Evolutionary conservation across 2,113 vertebrate species (phyloP).

Genomic region (Carollia perspicillata): DNA sequence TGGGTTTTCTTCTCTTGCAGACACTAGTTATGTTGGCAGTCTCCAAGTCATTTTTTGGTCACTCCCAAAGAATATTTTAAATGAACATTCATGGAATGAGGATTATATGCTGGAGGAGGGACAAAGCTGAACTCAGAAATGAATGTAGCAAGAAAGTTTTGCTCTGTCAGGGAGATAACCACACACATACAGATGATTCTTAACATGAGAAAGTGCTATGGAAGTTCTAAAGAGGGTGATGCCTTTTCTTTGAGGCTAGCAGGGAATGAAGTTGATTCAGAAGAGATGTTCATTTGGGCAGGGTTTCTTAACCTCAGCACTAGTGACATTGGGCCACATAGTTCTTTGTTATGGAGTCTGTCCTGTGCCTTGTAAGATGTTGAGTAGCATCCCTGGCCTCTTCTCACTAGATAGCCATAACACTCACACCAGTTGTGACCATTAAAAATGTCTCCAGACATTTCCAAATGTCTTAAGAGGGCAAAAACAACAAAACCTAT

Average conservation of each 20-base stretch:
- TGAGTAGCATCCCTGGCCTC: background rate
- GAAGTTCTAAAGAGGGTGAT: background rate
- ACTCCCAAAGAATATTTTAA: background rate
- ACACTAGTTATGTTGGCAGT: background rate
- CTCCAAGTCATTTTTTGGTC: background rate
- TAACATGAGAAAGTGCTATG: background rate
- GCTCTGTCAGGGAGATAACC: background rate
- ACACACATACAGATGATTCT: background rate
- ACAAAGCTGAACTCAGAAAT: background rate
- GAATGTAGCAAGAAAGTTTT: background rate
- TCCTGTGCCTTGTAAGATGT: background rate
- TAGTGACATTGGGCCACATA: background rate
- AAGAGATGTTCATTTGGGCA: background rate
- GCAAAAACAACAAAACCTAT: background rate
- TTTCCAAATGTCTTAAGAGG: background rate
- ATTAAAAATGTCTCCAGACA: background rate
- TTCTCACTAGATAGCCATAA: background rate
- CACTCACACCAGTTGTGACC: background rate
- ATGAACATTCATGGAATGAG: background rate
- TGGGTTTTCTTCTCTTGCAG: background rate
- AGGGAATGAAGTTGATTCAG: background rate
- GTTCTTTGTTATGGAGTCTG: background rate
- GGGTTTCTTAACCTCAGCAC: background rate
- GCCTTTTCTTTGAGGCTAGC: background rate
- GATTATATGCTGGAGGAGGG: background rate